Percentiles rank a stretch among this genome's conserved stretches.
These are phyloP conservation scores for Tinamus guttatus DNA, from an alignment of 2,113 vertebrate species.

Conservation along the genomic window DNA sequence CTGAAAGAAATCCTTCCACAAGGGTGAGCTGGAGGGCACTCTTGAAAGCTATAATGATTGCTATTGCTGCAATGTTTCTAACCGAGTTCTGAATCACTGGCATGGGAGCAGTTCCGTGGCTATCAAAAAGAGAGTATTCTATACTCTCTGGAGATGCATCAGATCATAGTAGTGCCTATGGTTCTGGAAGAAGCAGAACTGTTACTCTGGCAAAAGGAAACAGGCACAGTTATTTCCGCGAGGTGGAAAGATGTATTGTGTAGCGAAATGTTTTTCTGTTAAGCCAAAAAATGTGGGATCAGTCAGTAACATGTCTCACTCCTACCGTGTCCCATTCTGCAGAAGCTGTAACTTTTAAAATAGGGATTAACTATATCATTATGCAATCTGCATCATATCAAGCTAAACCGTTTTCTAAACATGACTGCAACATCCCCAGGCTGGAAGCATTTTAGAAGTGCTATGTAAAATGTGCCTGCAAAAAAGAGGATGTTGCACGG, in stretches of 20 bases:
- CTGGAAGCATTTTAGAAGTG: not conserved
- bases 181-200: not conserved
- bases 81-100: not conserved
- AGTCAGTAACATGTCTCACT: not conserved
- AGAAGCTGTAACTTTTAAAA: not conserved
- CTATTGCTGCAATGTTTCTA: not conserved
- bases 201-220: not conserved
- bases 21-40: constrained; percentile 4
- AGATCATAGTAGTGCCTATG: not conserved
- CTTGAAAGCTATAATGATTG: not conserved
- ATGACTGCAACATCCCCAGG: not conserved
- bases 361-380: rapidly evolving
- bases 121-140: not conserved
- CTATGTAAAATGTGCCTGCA: not conserved
- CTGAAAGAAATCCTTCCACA: constrained; percentile 40
- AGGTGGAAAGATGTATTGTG: not conserved
- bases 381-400: not conserved
- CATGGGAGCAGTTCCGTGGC: not conserved
- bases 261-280: not conserved
- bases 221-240: not conserved
- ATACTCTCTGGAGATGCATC: not conserved
- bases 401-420: not conserved
- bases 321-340: not conserved
- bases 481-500: not conserved
- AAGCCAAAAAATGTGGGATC: not conserved